Conservation (phyloP, 2,113 vertebrate genomes). For the Heteronetta atricapilla region DNA sequence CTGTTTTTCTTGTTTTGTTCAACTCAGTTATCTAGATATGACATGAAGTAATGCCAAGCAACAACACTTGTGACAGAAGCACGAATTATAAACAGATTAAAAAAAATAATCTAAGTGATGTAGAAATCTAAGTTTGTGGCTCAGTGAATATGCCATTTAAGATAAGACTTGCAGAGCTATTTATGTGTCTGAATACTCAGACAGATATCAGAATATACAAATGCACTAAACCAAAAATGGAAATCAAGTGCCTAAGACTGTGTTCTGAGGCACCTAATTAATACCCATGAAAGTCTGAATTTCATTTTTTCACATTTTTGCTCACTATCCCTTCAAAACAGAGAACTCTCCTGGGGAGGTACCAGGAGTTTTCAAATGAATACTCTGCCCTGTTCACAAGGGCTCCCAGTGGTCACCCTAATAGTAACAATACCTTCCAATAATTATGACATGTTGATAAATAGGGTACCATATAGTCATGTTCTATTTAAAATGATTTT, state of each 20-base stretch:
- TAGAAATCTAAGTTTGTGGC: neutral
- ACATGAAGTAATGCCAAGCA: neutral
- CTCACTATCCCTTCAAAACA: neutral
- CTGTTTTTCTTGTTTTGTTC: neutral
- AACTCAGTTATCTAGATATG: neutral
- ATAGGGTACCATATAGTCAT: neutral
- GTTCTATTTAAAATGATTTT: neutral
- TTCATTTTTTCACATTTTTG: neutral
- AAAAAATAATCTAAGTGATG: neutral
- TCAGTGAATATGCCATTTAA: neutral
- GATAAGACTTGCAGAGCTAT: neutral
- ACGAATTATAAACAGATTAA: neutral
- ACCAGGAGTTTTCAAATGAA: neutral
- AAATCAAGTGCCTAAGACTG: neutral
- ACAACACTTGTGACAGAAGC: neutral
- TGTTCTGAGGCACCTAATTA: neutral
- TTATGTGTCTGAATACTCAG: neutral
- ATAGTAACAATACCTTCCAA: neutral
- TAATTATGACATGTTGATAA: fast-evolving
- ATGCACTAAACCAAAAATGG: neutral
- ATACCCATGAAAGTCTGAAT: neutral
- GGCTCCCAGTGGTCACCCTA: neutral
- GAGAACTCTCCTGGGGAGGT: neutral
- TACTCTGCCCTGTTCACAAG: neutral
- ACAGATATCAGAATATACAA: neutral